Base-by-base conservation (phyloP, 2,888 invertebrate genomes). In the Acanthoscelides obtectus region DNA sequence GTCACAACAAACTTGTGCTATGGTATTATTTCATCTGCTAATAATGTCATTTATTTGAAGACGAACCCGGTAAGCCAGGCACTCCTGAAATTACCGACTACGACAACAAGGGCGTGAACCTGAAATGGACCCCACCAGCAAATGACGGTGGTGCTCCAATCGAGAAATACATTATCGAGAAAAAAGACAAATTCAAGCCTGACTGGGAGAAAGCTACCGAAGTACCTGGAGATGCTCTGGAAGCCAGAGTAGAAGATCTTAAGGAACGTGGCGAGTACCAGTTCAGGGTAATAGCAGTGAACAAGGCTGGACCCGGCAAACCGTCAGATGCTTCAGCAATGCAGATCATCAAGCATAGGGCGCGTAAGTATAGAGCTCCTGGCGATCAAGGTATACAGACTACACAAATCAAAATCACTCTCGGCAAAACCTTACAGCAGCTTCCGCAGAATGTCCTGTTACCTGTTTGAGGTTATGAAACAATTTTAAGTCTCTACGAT, bases 131-230 rank as follows among this genome's bases (percentile, higher is more conserved):
- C 20, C 90, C 95, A 66, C 98, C 98, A 0, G 90, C 90, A 75
- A 90, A 89, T 70, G 98, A 98, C 83, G 97, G 98, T 70, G 98
- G 98, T 5, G 93, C 97, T 1, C 95, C 97, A 19, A 94, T 98
- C 80, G 94, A 92, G 80, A 96, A 95, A 84, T 98, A 98, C 84
- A 93, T 97, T 76, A 93, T 98, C 79, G 96, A 96, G 86, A 95
- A 95, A 89, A 94, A 93, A 83, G 94, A 95, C 77, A 92, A 92
- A 83, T 93, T 90, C 77, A 94, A 94, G 80, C 91, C 92, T 0
- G 95, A 95, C 78, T 96, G 96, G 95, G 95, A 96, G 83, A 95
- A 94, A 80, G 96, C 96, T 27, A 89, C 89, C 73, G 96, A 97
- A 88, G 91, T 94, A 68, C 92, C 95, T 73, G 94, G 94, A 45